Evolutionary conservation across 2,797 vertebrate genomes (phyloP), one percentile per base, ranked within the genome.

Genomic region (Labroides dimidiatus): DNA sequence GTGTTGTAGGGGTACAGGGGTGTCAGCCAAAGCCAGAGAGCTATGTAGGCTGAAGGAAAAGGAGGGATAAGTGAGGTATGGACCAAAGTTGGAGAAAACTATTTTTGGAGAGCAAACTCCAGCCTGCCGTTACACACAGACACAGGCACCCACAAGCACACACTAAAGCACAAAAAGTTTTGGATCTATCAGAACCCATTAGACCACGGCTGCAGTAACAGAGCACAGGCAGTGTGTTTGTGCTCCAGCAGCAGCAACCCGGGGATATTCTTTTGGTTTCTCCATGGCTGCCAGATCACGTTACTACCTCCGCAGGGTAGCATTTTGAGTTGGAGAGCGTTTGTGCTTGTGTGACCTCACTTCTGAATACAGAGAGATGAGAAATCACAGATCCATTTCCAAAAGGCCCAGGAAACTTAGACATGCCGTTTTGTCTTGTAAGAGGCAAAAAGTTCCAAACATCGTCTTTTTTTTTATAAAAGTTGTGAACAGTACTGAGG

Each of bases 121-220:
- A 54, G 50, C 52, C 53, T 19, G 27, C 47, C 54, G 69, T 58
- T 21, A 54, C 50, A 51, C 48, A 71, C 3, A 53, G 49, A 77
- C 64, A 56, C 21, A 48, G 8, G 14, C 15, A 2, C 58, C 57
- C 15, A 47, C 56, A 47, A 3, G n/a, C n/a, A n/a, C n/a, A n/a
- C n/a, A n/a, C n/a, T 66, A 57, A 71, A 36, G 24, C 56, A 58
- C 61, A 53, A 72, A 37, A 33, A 33, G 30, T 33, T 51, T 56
- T 65, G 67, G 60, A 65, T 65, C 84, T 58, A 84, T 84, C 80
- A 78, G 57, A 80, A 85, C n/a, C 48, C 30, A 78, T 89, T 77
- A 86, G 65, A 55, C 66, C 51, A 12, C 14, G 55, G 81, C 37
- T 65, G 71, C n/a, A 55, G 64, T 48, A 67, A 82, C 71, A 69